Evolutionary conservation across 2,113 vertebrate species (phyloP), one percentile per base, ranked within the genome.

Genomic region (Proteles cristata): DNA sequence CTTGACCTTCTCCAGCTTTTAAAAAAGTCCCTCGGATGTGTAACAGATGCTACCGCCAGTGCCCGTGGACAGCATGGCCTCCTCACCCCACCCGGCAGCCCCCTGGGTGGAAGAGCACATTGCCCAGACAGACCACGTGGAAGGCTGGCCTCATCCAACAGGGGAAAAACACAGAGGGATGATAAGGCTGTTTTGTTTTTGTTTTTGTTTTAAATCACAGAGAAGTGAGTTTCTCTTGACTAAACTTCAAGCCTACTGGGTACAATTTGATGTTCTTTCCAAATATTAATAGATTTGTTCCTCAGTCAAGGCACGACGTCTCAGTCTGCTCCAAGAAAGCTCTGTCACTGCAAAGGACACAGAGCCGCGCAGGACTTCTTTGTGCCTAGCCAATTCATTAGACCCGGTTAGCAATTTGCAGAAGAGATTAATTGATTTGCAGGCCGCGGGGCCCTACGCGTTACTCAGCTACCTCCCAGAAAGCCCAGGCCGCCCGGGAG

Each of bases 241-340:
- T 93, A 88, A 77, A 96, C 88, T 88, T 90, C 9, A 48, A 85
- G 88, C 77, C 96, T 86, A 83, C 88, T 45, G 94, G 96, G 93
- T 11, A 85, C 91, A 81, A 94, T 91, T 69, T 82, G 88, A 85
- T 97, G 95, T 94, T 94, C 88, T 90, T 35, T 92, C 76, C 93
- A 85, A 90, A 93, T 95, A 90, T 95, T 95, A 94, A 95, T 95
- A 89, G 96, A 80, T 91, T 71, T 97, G 91, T 91, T 80, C 76
- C 83, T 73, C 28, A 16, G 84, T 68, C 5, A 82, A 95, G 93
- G 90, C 92, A 90, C 4, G 31, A 23, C 23, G 58, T 71, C 90
- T 90, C 85, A 25, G 94, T 43, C 90, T 83, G 92, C 84, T 85
- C 83, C 1, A 15, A 53, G 82, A 89, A 48, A 48, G 66, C 68